Percentiles rank a stretch among this genome's conserved stretches.
Evolutionary conservation across 1,140 invertebrate genomes (phyloP).

Genomic region (Leptoteleia sp.): DNA sequence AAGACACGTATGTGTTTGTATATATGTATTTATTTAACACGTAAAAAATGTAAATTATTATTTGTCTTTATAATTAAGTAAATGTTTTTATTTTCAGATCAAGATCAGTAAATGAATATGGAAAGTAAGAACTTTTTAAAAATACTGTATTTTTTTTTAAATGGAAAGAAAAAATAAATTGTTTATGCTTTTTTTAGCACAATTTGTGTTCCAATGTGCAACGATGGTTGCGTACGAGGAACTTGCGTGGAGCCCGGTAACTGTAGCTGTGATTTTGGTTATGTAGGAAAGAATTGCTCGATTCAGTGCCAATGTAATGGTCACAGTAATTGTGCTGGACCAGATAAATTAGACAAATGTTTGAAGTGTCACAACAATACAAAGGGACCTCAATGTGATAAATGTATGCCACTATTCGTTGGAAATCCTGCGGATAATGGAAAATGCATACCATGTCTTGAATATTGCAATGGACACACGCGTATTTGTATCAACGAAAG

Average conservation of each 20-base stretch:
- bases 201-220: conserved; percentile 90
- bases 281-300: conserved; percentile 95
- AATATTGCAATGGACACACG: conserved; percentile 95
- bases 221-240: conserved; percentile 94
- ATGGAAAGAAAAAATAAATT: too few relatives aligned
- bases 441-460: conserved; percentile 91
- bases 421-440: conserved; percentile 94
- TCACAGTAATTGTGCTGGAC: conserved; percentile 94
- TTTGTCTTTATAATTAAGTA: too few relatives aligned
- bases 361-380: conserved; percentile 95
- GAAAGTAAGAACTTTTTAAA: too few relatives aligned
- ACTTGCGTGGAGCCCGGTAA: conserved; percentile 91
- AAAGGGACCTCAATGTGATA: conserved; percentile 91
- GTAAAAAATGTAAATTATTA: too few relatives aligned
- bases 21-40: too few relatives aligned
- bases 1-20: conserved; percentile 73
- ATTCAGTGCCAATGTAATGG: conserved; percentile 97
- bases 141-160: too few relatives aligned
- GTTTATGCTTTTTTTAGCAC: conserved; percentile 71
- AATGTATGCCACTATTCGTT: conserved; percentile 93
- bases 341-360: conserved; percentile 90
- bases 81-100: conserved; percentile 60
- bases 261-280: conserved; percentile 96
- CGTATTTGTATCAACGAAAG: conserved; percentile 88
- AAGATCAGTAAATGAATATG: conserved; percentile 71